Percentiles rank a stretch among this genome's conserved stretches.
Evolutionary conservation across 2,797 vertebrate genomes (phyloP).

Genomic region (Pseudopleuronectes americanus): DNA sequence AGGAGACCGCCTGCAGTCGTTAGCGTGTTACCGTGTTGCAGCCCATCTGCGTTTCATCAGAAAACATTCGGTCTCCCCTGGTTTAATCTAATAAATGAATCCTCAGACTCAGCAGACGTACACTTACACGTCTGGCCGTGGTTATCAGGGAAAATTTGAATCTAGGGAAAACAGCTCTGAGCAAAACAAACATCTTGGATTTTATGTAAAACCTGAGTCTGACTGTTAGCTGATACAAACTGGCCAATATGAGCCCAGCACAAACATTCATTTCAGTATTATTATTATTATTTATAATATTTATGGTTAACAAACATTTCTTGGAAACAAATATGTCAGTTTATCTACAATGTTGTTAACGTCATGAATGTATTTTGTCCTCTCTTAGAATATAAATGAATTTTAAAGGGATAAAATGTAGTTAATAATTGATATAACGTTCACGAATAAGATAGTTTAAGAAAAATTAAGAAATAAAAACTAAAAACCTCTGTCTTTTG

Average conservation of each 20-base stretch:
- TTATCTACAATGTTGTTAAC: slow-evolving; percentile 1
- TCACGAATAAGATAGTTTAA: background rate
- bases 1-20: slow-evolving; percentile 14
- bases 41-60: slow-evolving; percentile 31
- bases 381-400: slow-evolving; percentile 2
- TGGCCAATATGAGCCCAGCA: too few relatives aligned
- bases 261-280: too few relatives aligned
- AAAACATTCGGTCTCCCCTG: slow-evolving; percentile 29
- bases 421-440: slow-evolving; percentile 8
- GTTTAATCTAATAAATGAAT: slow-evolving; percentile 22
- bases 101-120: background rate
- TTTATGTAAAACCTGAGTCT: too few relatives aligned
- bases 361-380: slow-evolving; percentile 1
- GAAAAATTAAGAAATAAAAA: too few relatives aligned
- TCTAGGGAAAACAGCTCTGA: background rate
- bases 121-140: background rate
- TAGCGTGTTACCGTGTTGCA: slow-evolving; percentile 17
- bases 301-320: too few relatives aligned
- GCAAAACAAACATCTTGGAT: background rate
- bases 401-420: background rate
- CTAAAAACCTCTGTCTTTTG: too few relatives aligned
- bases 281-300: too few relatives aligned
- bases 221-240: too few relatives aligned
- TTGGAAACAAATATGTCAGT: background rate
- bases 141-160: background rate